A percentile compares a stretch with the other conserved stretches of the same genome.
These are phyloP conservation scores for Nephila pilipes DNA, from an alignment of 1,140 invertebrate species.

Conservation along the genomic window DNA sequence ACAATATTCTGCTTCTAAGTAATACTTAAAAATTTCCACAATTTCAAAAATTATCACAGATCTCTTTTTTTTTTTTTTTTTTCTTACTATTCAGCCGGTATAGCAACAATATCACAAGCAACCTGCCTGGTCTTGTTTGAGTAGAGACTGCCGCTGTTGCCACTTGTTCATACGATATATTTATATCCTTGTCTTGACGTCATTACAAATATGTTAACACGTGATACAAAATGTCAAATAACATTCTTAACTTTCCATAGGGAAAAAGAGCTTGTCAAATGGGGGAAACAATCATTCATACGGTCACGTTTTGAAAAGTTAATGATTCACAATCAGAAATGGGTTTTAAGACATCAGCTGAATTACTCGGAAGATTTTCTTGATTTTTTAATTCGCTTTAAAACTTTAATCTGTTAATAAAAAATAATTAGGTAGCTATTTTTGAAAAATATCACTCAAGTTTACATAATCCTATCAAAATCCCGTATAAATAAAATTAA, in stretches of 20 bases:
- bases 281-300: too few species aligned
- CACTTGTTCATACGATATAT: neutral
- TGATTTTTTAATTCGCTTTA: too few species aligned
- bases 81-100: neutral
- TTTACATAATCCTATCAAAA: too few species aligned
- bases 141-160: slow-evolving; percentile 15
- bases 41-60: slow-evolving; percentile 13
- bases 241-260: neutral
- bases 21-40: slow-evolving; percentile 2
- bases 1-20: neutral
- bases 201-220: neutral
- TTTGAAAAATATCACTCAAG: too few species aligned
- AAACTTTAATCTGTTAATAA: too few species aligned
- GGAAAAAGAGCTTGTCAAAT: neutral
- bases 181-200: slow-evolving; percentile 30
- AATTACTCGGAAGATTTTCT: too few species aligned
- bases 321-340: too few species aligned
- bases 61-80: too few species aligned
- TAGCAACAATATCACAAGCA: neutral
- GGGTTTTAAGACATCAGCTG: too few species aligned
- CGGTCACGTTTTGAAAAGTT: too few species aligned
- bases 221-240: slow-evolving; percentile 39
- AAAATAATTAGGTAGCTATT: too few species aligned
- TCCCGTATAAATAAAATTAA: too few species aligned
- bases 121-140: slow-evolving; percentile 12